These are phyloP conservation scores for Coracopsis vasa DNA, from an alignment of 2,113 vertebrate species.

Conservation along the genomic window DNA sequence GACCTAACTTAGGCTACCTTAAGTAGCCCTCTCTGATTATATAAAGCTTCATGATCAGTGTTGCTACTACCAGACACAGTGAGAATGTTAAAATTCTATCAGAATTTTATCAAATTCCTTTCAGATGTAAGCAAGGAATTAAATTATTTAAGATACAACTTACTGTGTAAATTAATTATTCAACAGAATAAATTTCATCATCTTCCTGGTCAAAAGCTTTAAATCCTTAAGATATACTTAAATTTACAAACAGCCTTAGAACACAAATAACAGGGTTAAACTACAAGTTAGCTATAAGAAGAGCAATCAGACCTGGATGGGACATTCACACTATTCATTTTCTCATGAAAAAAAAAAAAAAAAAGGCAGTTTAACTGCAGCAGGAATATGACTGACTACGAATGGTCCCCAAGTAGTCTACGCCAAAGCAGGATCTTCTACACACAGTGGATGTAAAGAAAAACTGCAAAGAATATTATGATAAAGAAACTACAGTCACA, in stretches of 20 bases:
- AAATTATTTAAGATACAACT: not conserved
- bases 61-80: not conserved
- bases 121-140: not conserved
- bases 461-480: not conserved
- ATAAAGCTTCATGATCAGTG: not conserved
- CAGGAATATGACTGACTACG: not conserved
- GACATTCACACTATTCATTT: not conserved
- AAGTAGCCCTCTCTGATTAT: not conserved
- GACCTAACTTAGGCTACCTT: not conserved
- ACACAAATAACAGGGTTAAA: not conserved
- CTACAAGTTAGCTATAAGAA: not conserved
- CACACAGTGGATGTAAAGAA: rapidly evolving
- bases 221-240: not conserved
- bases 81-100: not conserved
- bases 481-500: not conserved
- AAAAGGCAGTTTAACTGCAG: not conserved
- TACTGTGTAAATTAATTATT: not conserved
- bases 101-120: not conserved
- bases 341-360: not conserved
- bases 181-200: not conserved
- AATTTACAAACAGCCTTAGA: not conserved
- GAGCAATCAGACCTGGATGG: not conserved
- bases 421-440: not conserved
- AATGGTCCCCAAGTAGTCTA: not conserved
- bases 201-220: not conserved